These are phyloP conservation scores for Plebejus anna DNA, from an alignment of 2,888 invertebrate genomes.

Conservation along the genomic window DNA sequence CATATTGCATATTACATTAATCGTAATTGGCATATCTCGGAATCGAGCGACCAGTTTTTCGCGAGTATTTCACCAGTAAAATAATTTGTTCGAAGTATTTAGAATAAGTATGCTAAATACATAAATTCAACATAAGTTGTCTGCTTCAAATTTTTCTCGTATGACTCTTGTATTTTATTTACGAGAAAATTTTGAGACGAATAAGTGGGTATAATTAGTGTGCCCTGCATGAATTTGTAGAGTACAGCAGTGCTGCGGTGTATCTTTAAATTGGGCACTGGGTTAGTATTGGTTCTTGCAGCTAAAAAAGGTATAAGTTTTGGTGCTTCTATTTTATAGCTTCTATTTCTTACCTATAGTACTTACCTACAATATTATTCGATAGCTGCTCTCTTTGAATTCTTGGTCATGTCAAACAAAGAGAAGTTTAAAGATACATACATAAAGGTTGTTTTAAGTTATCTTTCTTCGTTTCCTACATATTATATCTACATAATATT, in stretches of 20 bases:
- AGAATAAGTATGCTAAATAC: conserved; percentile 18
- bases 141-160: background rate
- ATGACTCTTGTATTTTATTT: background rate
- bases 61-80: background rate
- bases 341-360: too few relatives aligned
- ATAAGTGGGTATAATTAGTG: background rate
- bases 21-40: conserved; percentile 14
- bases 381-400: background rate
- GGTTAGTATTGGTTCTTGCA: too few relatives aligned
- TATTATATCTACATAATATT: too few relatives aligned
- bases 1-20: conserved; percentile 2
- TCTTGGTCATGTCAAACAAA: background rate
- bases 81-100: conserved; percentile 15
- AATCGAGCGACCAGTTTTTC: conserved; percentile 12
- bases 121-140: background rate
- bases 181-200: background rate
- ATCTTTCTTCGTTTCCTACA: background rate
- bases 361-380: too few relatives aligned
- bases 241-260: background rate
- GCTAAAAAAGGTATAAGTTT: too few relatives aligned
- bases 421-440: background rate
- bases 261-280: background rate
- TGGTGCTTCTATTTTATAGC: too few relatives aligned
- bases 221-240: background rate
- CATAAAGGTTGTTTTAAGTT: background rate